Base-by-base conservation (phyloP, 1,140 invertebrate species). In the Copidosoma floridanum region DNA sequence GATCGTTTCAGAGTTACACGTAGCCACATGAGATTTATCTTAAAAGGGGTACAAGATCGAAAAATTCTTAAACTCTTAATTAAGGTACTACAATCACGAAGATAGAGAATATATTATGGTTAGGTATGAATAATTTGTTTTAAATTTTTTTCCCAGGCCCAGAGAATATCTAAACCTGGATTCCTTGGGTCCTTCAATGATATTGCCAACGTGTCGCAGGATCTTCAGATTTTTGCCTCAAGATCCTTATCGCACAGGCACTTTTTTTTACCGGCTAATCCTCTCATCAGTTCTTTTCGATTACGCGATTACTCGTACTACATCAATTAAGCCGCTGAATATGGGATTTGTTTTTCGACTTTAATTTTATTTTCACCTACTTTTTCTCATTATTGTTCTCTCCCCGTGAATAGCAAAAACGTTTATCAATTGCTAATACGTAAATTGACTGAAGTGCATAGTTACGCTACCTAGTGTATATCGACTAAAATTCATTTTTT, bases 211-310 rank as follows among this genome's bases (percentile, higher is more conserved):
- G 60, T 64, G 57, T 66, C 53, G n/a, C 59, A 60, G 43, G 50
- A 54, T 61, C 37, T 24, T 16, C 60, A 64, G 51, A 53, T 53
- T n/a, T n/a, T n/a, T n/a, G n/a, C 65, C 62, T 59, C 57, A 48
- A 41, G 57, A 65, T 66, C 66, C 63, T 63, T 60, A 66, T 70
- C 65, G 61, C 65, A 71, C 71, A 77, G 75, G 75, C 75, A 79
- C 73, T 77, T 64, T 72, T n/a, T n/a, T 63, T 71, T 68, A 72
- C 56, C 62, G 69, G 68, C 65, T 70, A 61, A 71, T 41, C 53
- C 52, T 48, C 38, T 61, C 48, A 61, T 43, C 43, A 43, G 32
- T 48, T n/a, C n/a, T n/a, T n/a, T n/a, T n/a, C n/a, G n/a, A n/a
- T n/a, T n/a, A n/a, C n/a, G n/a, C n/a, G n/a, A n/a, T n/a, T n/a